These are phyloP conservation scores for Trachelus iudaicus DNA, from an alignment of 2,888 invertebrate species.

Conservation along the genomic window DNA sequence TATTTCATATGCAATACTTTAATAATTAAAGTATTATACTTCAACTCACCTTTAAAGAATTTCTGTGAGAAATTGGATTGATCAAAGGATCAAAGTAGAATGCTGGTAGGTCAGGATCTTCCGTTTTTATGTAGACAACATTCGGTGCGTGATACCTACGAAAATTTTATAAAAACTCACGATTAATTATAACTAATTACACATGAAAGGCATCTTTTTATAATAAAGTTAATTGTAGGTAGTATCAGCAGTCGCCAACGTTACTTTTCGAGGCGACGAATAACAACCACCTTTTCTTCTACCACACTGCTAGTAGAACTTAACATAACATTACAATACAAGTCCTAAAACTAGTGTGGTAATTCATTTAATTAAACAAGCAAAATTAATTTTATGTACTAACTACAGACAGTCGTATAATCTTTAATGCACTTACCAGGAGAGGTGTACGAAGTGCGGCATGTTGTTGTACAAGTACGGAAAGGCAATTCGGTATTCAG, in stretches of 20 bases:
- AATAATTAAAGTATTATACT: background rate
- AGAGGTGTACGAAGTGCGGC: conserved; percentile 97
- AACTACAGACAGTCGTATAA: background rate
- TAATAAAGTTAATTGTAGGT: conserved; percentile 47
- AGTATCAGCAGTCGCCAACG: conserved; percentile 70
- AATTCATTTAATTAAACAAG: conserved; percentile 1
- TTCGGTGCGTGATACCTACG: conserved; percentile 98
- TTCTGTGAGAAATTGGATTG: conserved; percentile 97
- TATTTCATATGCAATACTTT: background rate
- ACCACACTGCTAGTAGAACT: conserved; percentile 73
- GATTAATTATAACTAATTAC: conserved; percentile 13
- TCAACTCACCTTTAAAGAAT: conserved; percentile 77
- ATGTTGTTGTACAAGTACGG: conserved; percentile 99
- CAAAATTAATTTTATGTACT: background rate
- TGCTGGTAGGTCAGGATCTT: conserved; percentile 99
- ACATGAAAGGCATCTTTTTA: background rate
- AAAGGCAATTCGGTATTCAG: conserved; percentile 99
- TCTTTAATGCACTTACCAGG: conserved; percentile 80
- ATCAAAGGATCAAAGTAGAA: conserved; percentile 99
- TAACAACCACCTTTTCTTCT: conserved; percentile 68
- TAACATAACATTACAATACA: conserved; percentile 33
- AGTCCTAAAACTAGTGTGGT: conserved; percentile 65
- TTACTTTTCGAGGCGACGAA: conserved; percentile 67
- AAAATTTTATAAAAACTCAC: conserved; percentile 19
- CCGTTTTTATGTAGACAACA: conserved; percentile 99